Evolutionary conservation across 2,797 vertebrate species (phyloP).

Genomic region (Ammospiza maritima): DNA sequence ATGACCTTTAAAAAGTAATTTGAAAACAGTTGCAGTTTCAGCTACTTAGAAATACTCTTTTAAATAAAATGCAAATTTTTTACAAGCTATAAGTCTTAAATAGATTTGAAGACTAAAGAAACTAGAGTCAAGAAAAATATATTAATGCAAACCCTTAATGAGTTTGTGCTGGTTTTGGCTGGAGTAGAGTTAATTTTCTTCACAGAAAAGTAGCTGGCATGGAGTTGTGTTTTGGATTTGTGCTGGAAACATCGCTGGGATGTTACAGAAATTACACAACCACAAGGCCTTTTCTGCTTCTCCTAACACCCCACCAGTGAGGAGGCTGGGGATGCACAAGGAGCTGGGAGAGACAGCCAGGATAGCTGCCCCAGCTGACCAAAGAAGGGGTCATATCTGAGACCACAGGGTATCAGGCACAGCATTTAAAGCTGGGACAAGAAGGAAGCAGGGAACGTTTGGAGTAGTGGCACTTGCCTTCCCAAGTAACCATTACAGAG

Average conservation of each 20-base stretch:
- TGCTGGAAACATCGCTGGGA: neutral
- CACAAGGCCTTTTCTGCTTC: neutral
- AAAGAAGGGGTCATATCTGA: neutral
- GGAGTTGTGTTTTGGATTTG: neutral
- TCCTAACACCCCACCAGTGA: neutral
- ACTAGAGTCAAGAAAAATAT: constrained; percentile 3
- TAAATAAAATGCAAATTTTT: constrained; percentile 47
- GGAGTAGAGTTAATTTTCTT: neutral
- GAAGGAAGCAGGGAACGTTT: neutral
- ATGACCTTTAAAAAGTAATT: constrained; percentile 70
- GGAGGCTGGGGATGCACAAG: neutral
- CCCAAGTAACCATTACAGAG: neutral
- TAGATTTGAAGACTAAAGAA: constrained; percentile 10
- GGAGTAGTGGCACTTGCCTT: neutral
- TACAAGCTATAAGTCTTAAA: neutral
- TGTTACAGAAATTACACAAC: neutral
- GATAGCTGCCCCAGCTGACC: neutral
- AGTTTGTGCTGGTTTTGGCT: neutral
- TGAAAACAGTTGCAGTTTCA: constrained; percentile 43
- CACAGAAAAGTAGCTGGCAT: neutral
- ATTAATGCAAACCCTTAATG: neutral
- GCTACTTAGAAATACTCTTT: constrained; percentile 17
- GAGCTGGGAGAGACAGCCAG: neutral
- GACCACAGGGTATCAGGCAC: neutral
- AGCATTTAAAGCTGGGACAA: neutral